Conservation (phyloP, 2,888 invertebrate species). For the Drosophila colorata region DNA sequence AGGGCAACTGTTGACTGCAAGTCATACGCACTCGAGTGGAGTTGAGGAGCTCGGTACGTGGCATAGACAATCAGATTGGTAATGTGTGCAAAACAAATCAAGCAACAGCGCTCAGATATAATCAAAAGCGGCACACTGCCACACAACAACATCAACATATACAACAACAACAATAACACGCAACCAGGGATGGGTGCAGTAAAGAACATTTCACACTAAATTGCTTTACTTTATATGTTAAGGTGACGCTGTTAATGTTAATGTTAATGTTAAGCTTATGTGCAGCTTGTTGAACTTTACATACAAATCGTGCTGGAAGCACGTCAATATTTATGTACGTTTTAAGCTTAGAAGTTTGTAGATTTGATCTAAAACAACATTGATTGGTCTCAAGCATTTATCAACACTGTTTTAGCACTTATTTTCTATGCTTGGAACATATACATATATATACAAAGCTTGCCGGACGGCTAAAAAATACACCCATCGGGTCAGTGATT, state of each 20-base stretch:
- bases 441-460: too few species aligned
- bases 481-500: too few species aligned
- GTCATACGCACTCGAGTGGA: constrained; percentile 48
- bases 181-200: constrained; percentile 41
- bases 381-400: too few species aligned
- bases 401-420: too few species aligned
- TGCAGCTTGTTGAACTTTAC: not conserved
- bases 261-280: not conserved
- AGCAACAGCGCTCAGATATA: constrained; percentile 69
- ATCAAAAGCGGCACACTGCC: constrained; percentile 59
- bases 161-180: not conserved
- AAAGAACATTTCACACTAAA: constrained; percentile 1
- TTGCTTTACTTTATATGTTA: constrained; percentile 12
- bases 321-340: not conserved
- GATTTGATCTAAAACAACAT: not conserved
- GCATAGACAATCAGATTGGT: constrained; percentile 73
- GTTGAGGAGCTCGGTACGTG: constrained; percentile 49
- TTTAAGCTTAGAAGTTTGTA: not conserved
- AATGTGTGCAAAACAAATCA: constrained; percentile 82
- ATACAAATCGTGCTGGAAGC: not conserved
- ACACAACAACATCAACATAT: not conserved
- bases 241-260: constrained; percentile 1
- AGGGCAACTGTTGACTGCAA: constrained; percentile 46
- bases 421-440: too few species aligned
- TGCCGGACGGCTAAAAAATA: too few species aligned